These are phyloP conservation scores for Apus apus DNA, from an alignment of 2,113 vertebrate species.

Conservation along the genomic window DNA sequence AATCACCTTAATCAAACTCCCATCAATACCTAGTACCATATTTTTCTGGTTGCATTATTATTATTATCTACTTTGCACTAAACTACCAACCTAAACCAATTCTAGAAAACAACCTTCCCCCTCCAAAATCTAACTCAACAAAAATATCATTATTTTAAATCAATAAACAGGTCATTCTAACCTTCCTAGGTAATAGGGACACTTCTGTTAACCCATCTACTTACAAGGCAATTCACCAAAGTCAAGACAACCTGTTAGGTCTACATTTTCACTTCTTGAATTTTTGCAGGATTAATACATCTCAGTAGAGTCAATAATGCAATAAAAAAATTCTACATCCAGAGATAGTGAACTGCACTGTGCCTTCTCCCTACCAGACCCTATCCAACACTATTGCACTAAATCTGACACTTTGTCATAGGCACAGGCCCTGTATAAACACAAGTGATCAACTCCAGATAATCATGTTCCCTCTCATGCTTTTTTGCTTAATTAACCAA, in stretches of 20 bases:
- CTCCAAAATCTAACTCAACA: constrained; percentile 37
- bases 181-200: constrained; percentile 22
- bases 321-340: neutral
- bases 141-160: constrained; percentile 49
- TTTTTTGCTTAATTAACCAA: constrained; percentile 70
- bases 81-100: neutral
- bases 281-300: constrained; percentile 19
- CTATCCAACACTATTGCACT: neutral
- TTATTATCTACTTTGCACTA: constrained; percentile 32
- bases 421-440: neutral
- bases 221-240: constrained; percentile 23
- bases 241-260: constrained; percentile 14
- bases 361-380: neutral
- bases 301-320: constrained; percentile 25
- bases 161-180: constrained; percentile 50
- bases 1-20: constrained; percentile 32
- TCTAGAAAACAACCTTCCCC: neutral
- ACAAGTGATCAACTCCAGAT: constrained; percentile 43
- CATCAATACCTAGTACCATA: constrained; percentile 11
- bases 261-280: constrained; percentile 1
- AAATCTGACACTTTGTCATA: neutral
- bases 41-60: constrained; percentile 1
- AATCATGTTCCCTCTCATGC: constrained; percentile 13
- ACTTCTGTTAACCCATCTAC: constrained; percentile 8
- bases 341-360: neutral